These are phyloP conservation scores for Galemys pyrenaicus DNA, from an alignment of 2,113 vertebrate genomes.

Conservation along the genomic window DNA sequence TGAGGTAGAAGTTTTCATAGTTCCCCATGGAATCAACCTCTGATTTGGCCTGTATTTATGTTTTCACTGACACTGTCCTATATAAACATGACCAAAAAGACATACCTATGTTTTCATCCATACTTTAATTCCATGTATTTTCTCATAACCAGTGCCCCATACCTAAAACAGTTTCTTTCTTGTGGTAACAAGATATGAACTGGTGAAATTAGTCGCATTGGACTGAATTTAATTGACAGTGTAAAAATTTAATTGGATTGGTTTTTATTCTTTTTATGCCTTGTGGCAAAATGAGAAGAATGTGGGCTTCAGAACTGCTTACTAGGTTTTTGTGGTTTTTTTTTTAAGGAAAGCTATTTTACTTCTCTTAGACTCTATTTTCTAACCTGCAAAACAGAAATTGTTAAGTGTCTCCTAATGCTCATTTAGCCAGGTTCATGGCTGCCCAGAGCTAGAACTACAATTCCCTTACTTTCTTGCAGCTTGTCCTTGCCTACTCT, in stretches of 20 bases:
- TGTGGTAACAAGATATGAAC: conserved; percentile 2
- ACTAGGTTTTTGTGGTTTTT: not conserved
- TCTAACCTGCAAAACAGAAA: not conserved
- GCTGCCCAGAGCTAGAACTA: not conserved
- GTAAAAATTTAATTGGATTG: conserved; percentile 57
- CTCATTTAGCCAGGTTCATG: not conserved
- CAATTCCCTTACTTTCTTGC: not conserved
- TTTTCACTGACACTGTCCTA: not conserved
- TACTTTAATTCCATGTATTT: conserved; percentile 12
- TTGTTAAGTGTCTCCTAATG: not conserved
- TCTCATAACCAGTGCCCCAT: not conserved
- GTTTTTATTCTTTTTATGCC: conserved; percentile 50
- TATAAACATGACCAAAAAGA: not conserved
- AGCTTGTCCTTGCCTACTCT: not conserved
- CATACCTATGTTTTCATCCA: not conserved
- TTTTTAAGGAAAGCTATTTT: not conserved
- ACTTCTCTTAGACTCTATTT: conserved; percentile 1
- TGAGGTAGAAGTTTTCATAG: not conserved
- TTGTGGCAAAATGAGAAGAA: conserved; percentile 55
- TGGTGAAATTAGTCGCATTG: conserved; percentile 49
- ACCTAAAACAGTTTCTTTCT: conserved; percentile 50
- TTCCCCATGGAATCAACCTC: not conserved
- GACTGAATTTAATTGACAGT: conserved; percentile 65
- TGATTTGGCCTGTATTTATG: not conserved
- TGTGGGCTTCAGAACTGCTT: conserved; percentile 1